Percentiles rank a stretch among this genome's conserved stretches.
Evolutionary conservation across 1,140 invertebrate species (phyloP).

Genomic region (Achatina immaculata): DNA sequence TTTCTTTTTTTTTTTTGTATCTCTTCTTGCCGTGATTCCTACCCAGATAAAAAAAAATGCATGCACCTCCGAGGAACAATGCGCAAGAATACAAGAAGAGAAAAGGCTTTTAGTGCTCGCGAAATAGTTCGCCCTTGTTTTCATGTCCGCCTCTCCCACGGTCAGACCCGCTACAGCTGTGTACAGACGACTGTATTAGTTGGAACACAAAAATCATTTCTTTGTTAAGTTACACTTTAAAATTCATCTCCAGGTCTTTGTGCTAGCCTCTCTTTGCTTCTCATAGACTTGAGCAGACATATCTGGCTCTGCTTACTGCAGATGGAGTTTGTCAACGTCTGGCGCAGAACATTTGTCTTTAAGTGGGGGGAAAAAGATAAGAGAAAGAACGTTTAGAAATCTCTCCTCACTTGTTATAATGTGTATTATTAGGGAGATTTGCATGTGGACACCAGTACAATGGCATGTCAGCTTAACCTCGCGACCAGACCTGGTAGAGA

Average conservation of each 20-base stretch:
- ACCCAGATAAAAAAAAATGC: slow-evolving; percentile 26
- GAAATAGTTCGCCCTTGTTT: slow-evolving; percentile 12
- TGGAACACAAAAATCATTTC: slow-evolving; percentile 16
- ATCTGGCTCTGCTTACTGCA: not conserved
- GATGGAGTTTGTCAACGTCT: not conserved
- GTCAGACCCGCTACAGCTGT: not conserved
- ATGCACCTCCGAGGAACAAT: slow-evolving; percentile 18
- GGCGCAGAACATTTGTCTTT: not conserved
- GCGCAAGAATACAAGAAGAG: not conserved
- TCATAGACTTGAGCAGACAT: not conserved
- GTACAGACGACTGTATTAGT: not conserved
- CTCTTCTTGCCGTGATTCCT: slow-evolving; percentile 12
- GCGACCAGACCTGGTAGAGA: not conserved
- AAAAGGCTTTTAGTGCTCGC: slow-evolving; percentile 20
- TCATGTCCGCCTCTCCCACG: not conserved
- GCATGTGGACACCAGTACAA: not conserved
- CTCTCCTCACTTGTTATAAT: not conserved
- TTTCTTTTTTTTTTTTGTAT: no score
- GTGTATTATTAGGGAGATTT: not conserved
- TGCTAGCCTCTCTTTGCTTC: not conserved
- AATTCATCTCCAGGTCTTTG: slow-evolving; percentile 15
- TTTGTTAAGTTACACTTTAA: slow-evolving; percentile 28
- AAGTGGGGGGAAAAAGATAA: no score
- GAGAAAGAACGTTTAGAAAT: not conserved
- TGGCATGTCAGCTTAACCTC: slow-evolving; percentile 12